Percentiles rank a stretch among this genome's conserved stretches.
Conservation (phyloP, 2,888 invertebrate genomes). For the Harpalus rubripes region DNA sequence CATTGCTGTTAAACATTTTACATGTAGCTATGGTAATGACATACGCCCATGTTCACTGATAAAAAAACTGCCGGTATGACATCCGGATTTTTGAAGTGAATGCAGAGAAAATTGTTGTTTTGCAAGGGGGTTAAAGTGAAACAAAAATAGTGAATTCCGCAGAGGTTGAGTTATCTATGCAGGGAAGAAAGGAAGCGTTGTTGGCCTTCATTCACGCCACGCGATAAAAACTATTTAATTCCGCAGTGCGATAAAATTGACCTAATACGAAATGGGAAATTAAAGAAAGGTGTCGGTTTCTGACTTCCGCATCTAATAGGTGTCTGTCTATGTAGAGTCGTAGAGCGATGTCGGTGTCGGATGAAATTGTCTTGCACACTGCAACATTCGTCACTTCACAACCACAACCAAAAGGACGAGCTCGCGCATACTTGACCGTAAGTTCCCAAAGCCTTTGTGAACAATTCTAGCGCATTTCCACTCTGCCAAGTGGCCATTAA, state of each 20-base stretch:
- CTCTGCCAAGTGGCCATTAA: slow-evolving; percentile 34
- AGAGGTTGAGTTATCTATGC: background rate
- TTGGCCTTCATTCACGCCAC: slow-evolving; percentile 12
- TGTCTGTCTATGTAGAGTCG: background rate
- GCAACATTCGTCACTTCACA: slow-evolving; percentile 43
- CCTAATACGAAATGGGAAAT: slow-evolving; percentile 34
- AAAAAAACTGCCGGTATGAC: too few relatives aligned
- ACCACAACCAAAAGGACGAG: slow-evolving; percentile 15
- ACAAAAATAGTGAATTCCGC: background rate
- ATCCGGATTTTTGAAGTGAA: too few relatives aligned
- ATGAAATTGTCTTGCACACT: slow-evolving; percentile 48
- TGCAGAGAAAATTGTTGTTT: background rate
- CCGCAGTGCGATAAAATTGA: slow-evolving; percentile 46
- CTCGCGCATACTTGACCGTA: background rate
- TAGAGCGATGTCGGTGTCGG: slow-evolving; percentile 12
- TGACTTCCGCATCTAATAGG: slow-evolving; percentile 8
- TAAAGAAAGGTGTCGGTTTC: slow-evolving; percentile 17
- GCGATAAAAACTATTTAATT: slow-evolving; percentile 48
- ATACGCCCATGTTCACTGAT: too few relatives aligned
- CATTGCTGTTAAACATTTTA: too few relatives aligned
- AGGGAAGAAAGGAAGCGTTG: background rate
- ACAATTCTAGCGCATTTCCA: slow-evolving; percentile 24
- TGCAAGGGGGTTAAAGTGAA: background rate
- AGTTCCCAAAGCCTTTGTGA: slow-evolving; percentile 31
- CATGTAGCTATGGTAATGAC: too few relatives aligned